phyloP scores from a whole-genome alignment of 2,113 vertebrate species.

The Delphinus delphis region DNA sequence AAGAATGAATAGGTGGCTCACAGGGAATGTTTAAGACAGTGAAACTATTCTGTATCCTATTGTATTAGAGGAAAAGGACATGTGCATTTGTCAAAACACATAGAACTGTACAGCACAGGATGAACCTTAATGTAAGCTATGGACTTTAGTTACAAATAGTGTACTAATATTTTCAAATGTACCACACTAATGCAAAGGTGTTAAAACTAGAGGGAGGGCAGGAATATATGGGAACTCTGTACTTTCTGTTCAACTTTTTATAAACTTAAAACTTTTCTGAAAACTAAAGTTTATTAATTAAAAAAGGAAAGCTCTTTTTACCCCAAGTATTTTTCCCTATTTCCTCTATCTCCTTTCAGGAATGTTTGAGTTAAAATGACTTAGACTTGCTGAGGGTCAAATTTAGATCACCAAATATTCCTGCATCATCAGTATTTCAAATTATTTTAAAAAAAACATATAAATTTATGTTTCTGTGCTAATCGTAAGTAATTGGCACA shows the following conservation, averaged over 20 bases:
- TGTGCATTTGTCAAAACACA: background rate
- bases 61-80: background rate
- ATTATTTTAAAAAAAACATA: slow-evolving; percentile 9
- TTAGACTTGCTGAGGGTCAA: slow-evolving; percentile 23
- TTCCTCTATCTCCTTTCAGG: background rate
- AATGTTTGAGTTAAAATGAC: slow-evolving; percentile 46
- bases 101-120: background rate
- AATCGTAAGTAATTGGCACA: background rate
- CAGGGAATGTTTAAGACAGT: background rate
- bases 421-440: background rate
- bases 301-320: background rate
- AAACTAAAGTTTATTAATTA: background rate
- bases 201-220: background rate
- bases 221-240: background rate
- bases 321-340: background rate
- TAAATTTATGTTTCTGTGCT: background rate
- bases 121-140: background rate
- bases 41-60: background rate
- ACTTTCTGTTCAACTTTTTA: background rate
- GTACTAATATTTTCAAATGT: background rate
- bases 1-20: background rate
- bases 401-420: background rate
- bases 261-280: background rate
- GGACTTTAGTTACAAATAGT: background rate
- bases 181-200: background rate